Evolutionary conservation across 2,888 invertebrate species (phyloP).

Genomic region (Unio delphinus): DNA sequence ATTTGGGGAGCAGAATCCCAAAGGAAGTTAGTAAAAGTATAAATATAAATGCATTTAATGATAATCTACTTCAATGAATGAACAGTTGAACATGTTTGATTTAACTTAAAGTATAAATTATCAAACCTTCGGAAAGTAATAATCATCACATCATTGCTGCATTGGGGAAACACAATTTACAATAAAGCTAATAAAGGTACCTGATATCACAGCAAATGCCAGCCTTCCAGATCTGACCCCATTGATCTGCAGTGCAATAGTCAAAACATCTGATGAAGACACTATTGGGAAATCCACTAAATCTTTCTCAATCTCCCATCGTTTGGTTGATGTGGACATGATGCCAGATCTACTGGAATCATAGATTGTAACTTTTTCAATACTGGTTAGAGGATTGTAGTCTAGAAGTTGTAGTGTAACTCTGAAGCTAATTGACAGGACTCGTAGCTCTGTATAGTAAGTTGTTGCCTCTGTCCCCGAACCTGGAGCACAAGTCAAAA

Average conservation of each 20-base stretch:
- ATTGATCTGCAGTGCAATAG: conserved; percentile 63
- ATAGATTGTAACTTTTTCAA: conserved; percentile 64
- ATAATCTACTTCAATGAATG: too few relatives aligned
- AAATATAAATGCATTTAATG: too few relatives aligned
- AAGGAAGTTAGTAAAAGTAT: too few relatives aligned
- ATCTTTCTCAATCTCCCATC: conserved; percentile 77
- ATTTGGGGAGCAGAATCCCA: too few relatives aligned
- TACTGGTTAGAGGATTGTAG: conserved; percentile 63
- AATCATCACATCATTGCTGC: too few relatives aligned
- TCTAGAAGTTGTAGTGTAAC: conserved; percentile 66
- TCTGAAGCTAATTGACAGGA: conserved; percentile 20
- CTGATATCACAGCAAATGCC: conserved; percentile 61
- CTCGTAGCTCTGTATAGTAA: conserved; percentile 42
- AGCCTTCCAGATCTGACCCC: conserved; percentile 63
- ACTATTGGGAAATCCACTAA: conserved; percentile 91
- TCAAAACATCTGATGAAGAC: conserved; percentile 75
- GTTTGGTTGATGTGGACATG: conserved; percentile 17
- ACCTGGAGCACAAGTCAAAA: conserved; percentile 48
- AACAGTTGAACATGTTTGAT: too few relatives aligned
- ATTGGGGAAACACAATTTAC: neutral
- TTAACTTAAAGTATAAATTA: too few relatives aligned
- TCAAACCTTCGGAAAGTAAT: neutral
- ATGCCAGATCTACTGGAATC: conserved; percentile 33
- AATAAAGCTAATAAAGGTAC: conserved; percentile 46
- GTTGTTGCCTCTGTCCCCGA: conserved; percentile 24